Percentiles rank a stretch among this genome's conserved stretches.
phyloP scores from a whole-genome alignment of 2,888 invertebrate species.

The Cosmia pyralina region DNA sequence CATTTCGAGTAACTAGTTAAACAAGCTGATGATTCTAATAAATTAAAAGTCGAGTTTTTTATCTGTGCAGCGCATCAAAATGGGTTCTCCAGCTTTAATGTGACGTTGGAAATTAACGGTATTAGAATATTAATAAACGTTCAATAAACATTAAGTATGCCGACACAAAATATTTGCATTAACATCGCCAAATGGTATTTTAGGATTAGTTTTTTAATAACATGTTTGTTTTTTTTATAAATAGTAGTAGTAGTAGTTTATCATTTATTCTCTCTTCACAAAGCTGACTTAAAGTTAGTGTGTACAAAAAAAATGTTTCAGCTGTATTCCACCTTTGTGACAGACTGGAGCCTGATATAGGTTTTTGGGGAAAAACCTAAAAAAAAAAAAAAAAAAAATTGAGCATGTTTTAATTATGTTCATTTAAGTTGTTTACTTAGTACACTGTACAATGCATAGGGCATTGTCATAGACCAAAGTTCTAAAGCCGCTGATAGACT shows the following conservation, averaged over 20 bases:
- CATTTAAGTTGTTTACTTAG: too few relatives aligned
- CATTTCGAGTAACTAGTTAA: slow-evolving; percentile 48
- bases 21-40: slow-evolving; percentile 23
- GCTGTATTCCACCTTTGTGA: too few relatives aligned
- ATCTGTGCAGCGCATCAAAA: slow-evolving; percentile 15
- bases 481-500: neutral
- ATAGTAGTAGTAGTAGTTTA: too few relatives aligned
- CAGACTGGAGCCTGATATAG: too few relatives aligned
- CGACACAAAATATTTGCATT: slow-evolving; percentile 28
- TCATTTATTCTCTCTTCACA: too few relatives aligned
- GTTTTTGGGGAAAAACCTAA: too few relatives aligned
- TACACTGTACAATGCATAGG: too few relatives aligned
- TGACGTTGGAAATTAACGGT: slow-evolving; percentile 33
- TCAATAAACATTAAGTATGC: slow-evolving; percentile 8
- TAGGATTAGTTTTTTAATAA: slow-evolving; percentile 4
- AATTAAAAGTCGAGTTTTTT: slow-evolving; percentile 16
- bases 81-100: slow-evolving; percentile 10
- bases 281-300: too few relatives aligned
- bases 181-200: slow-evolving; percentile 14
- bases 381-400: neutral
- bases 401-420: neutral
- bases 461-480: neutral
- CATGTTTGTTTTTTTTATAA: slow-evolving; percentile 12
- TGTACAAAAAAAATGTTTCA: too few relatives aligned
- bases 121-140: slow-evolving; percentile 27